Evolutionary conservation across 2,113 vertebrate genomes (phyloP).

Genomic region (Tachysurus vachellii): DNA sequence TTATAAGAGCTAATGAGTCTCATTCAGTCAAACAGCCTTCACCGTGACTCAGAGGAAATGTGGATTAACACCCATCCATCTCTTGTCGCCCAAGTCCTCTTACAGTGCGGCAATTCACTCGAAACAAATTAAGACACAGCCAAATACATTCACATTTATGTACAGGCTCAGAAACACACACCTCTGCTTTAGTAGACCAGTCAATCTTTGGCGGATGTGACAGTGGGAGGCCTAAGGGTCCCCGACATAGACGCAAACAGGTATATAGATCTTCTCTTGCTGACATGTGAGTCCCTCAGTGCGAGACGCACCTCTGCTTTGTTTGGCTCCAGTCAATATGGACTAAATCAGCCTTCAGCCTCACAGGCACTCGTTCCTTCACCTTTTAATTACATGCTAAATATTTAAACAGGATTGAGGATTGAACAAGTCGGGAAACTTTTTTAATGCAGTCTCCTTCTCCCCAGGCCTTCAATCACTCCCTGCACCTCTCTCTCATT

Average conservation of each 20-base stretch:
- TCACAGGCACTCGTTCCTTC: slow-evolving; percentile 60
- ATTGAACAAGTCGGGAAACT: slow-evolving; percentile 53
- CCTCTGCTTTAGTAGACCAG: slow-evolving; percentile 18
- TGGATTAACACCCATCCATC: slow-evolving; percentile 27
- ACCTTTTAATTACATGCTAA: slow-evolving; percentile 74
- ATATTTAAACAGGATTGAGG: slow-evolving; percentile 73
- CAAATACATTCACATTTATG: slow-evolving; percentile 15
- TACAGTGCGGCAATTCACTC: slow-evolving; percentile 1
- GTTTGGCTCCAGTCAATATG: slow-evolving; percentile 67
- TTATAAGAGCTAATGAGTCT: slow-evolving; percentile 7
- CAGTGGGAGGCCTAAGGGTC: slow-evolving; percentile 42
- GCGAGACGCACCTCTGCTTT: slow-evolving; percentile 49
- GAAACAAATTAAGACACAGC: slow-evolving; percentile 30
- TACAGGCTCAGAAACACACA: slow-evolving; percentile 35
- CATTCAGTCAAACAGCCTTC: slow-evolving; percentile 7
- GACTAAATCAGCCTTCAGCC: slow-evolving; percentile 51
- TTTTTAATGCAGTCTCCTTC: slow-evolving; percentile 51
- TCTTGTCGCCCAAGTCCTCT: neutral
- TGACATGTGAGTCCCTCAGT: slow-evolving; percentile 18
- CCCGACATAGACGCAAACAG: slow-evolving; percentile 53
- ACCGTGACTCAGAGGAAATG: slow-evolving; percentile 24
- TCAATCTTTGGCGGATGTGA: slow-evolving; percentile 34
- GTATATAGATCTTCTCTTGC: slow-evolving; percentile 56
- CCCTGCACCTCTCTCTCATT: neutral
- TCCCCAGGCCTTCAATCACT: slow-evolving; percentile 44